These are phyloP conservation scores for Palaemon carinicauda DNA, from an alignment of 1,140 invertebrate genomes.

Conservation along the genomic window DNA sequence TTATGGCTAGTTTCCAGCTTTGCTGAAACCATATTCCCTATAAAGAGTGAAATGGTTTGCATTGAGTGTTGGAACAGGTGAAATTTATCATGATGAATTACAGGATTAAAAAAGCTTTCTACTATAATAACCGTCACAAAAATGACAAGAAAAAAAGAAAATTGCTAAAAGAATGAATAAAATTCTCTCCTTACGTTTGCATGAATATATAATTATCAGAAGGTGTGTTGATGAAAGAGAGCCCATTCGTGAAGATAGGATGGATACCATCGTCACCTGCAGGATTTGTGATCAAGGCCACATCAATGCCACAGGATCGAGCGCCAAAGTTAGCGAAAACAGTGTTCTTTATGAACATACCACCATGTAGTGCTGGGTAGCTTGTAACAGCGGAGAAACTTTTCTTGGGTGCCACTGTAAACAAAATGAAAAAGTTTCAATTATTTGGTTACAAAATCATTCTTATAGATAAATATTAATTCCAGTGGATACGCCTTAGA, in stretches of 20 bases:
- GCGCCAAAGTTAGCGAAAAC: conserved; percentile 2
- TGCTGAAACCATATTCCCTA: too few species aligned
- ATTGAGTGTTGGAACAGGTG: too few species aligned
- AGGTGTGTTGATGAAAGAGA: conserved; percentile 16
- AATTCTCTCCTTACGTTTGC: neutral
- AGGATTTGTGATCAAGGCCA: conserved; percentile 35
- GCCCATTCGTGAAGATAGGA: conserved; percentile 21
- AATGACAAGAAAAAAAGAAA: too few species aligned
- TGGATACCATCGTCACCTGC: conserved; percentile 37
- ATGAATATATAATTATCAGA: conserved; percentile 34
- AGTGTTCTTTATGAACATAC: conserved; percentile 1
- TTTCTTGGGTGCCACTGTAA: conserved; percentile 39
- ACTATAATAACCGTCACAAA: too few species aligned
- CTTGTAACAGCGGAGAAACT: conserved; percentile 8
- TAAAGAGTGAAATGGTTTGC: too few species aligned
- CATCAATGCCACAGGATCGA: conserved; percentile 3
- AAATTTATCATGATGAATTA: too few species aligned
- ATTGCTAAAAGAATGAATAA: neutral
- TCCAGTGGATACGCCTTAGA: too few species aligned
- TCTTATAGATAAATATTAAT: too few species aligned
- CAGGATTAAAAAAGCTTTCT: too few species aligned
- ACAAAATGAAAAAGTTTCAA: neutral
- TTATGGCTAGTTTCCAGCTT: too few species aligned
- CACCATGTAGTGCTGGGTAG: conserved; percentile 41
- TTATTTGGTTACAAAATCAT: too few species aligned